phyloP scores from a whole-genome alignment of 2,888 invertebrate species.

The Drosophila yooni region DNA sequence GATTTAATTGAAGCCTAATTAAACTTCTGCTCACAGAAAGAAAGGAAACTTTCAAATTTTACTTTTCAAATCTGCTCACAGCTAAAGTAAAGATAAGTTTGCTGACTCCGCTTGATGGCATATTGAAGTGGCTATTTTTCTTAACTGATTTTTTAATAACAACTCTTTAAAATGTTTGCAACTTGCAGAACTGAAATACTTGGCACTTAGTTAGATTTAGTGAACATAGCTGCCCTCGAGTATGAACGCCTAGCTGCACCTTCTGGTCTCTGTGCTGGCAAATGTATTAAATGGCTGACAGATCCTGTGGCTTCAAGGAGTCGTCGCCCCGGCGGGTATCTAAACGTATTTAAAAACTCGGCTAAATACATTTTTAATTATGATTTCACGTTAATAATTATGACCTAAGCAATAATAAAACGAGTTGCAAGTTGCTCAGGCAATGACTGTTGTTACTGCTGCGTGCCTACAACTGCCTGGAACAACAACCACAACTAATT shows the following conservation, averaged over 20 bases:
- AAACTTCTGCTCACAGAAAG: background rate
- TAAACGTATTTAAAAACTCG: constrained; percentile 65
- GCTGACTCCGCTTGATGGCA: background rate
- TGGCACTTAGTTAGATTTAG: constrained; percentile 1
- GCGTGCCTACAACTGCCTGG: constrained; percentile 29
- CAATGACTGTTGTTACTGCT: constrained; percentile 17
- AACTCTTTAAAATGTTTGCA: background rate
- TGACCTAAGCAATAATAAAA: constrained; percentile 69
- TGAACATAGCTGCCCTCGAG: constrained; percentile 2
- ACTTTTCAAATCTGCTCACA: background rate
- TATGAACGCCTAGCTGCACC: constrained; percentile 14
- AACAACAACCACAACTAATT: constrained; percentile 35
- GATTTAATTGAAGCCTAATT: background rate
- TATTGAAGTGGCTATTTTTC: background rate
- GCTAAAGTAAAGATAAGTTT: background rate
- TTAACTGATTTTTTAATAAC: background rate
- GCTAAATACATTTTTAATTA: constrained; percentile 82
- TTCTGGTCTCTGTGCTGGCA: background rate
- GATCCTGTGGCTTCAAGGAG: constrained; percentile 15
- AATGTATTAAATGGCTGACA: constrained; percentile 18
- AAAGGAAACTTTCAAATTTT: background rate
- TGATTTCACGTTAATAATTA: constrained; percentile 79
- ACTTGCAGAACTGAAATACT: constrained; percentile 1
- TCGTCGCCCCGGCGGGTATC: constrained; percentile 25
- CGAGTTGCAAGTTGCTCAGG: constrained; percentile 41